These are phyloP conservation scores for Corbicula japonica DNA, from an alignment of 2,888 invertebrate genomes.

Conservation along the genomic window DNA sequence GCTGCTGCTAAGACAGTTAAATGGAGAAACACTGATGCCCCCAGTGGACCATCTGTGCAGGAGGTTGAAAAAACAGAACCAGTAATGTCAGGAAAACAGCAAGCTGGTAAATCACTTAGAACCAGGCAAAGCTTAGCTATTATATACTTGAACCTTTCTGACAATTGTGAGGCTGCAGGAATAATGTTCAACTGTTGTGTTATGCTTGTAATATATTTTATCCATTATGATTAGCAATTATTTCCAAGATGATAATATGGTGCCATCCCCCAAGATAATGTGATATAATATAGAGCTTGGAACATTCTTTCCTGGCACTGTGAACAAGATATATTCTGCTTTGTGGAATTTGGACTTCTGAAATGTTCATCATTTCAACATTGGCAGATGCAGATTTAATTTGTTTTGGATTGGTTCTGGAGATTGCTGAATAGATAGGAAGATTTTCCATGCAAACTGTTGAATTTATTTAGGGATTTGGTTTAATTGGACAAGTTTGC, in stretches of 20 bases:
- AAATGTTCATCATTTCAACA: conserved; percentile 1
- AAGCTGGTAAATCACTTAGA: conserved; percentile 31
- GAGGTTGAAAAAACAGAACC: too few species aligned
- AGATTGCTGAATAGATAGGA: conserved; percentile 23
- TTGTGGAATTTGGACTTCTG: background rate
- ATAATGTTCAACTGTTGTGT: background rate
- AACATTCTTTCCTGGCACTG: conserved; percentile 18
- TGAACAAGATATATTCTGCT: conserved; percentile 8
- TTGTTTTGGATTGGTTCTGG: conserved; percentile 32
- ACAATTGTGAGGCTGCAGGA: conserved; percentile 1
- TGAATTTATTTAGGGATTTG: conserved; percentile 19
- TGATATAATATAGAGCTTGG: conserved; percentile 5
- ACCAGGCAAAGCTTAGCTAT: conserved; percentile 20
- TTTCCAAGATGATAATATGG: conserved; percentile 5
- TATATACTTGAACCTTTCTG: background rate
- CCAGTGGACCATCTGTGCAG: conserved; percentile 7
- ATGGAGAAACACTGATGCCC: conserved; percentile 3
- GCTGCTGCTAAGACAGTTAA: conserved; percentile 20
- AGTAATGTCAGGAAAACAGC: too few species aligned
- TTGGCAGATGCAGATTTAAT: conserved; percentile 41
- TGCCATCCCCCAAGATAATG: background rate
- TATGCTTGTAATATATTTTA: background rate
- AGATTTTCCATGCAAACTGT: background rate
- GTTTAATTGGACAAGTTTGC: conserved; percentile 7
- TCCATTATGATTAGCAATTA: conserved; percentile 11